These are phyloP conservation scores for Dryas iulia DNA, from an alignment of 1,140 invertebrate genomes.

Conservation along the genomic window DNA sequence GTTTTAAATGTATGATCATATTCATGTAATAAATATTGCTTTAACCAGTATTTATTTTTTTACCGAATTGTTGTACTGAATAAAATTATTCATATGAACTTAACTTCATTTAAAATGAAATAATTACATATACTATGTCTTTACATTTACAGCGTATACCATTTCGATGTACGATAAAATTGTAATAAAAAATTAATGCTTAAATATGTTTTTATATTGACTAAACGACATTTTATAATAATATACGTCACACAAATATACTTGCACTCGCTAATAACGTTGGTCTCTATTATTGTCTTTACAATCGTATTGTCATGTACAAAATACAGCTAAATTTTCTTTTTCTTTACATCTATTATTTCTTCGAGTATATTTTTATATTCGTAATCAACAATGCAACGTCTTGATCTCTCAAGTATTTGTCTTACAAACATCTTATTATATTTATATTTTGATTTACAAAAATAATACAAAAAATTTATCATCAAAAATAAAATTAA, in stretches of 20 bases:
- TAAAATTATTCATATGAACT: not conserved
- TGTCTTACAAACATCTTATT: not conserved
- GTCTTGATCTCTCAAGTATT: conserved; percentile 16
- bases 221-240: not conserved
- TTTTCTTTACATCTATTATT: conserved; percentile 8
- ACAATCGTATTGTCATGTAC: conserved; percentile 54
- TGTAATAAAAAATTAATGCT: not conserved
- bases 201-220: not conserved
- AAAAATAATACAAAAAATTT: conserved; percentile 12
- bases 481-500: not conserved
- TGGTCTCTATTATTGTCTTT: conserved; percentile 59
- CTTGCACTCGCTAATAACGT: conserved; percentile 25
- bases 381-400: not conserved
- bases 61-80: not conserved
- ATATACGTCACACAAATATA: conserved; percentile 37
- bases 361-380: conserved; percentile 21
- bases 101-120: not conserved
- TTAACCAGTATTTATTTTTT: not conserved
- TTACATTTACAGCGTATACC: not conserved
- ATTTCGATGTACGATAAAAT: not conserved
- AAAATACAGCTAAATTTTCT: conserved; percentile 36
- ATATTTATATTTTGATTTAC: not conserved
- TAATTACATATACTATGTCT: not conserved
- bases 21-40: not conserved
- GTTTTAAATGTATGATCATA: not conserved